Conservation (phyloP, 2,888 invertebrate genomes). For the Lottia scabra region DNA sequence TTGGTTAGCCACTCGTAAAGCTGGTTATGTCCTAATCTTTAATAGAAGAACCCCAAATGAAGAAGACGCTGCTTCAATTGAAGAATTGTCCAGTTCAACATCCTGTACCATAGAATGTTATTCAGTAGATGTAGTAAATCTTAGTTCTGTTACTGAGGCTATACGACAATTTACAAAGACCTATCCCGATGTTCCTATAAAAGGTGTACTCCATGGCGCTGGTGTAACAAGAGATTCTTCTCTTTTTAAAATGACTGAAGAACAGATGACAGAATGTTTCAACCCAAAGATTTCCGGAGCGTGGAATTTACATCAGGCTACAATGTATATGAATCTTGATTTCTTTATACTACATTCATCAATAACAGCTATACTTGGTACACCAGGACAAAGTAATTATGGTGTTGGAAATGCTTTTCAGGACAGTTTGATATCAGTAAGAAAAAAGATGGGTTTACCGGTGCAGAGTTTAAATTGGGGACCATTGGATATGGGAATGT, state of each 20-base stretch:
- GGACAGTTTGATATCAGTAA: constrained; percentile 47
- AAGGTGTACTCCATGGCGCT: constrained; percentile 52
- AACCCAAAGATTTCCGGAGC: constrained; percentile 51
- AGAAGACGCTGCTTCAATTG: constrained; percentile 28
- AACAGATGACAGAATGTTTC: constrained; percentile 33
- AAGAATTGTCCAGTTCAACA: constrained; percentile 19
- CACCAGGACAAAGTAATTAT: constrained; percentile 50
- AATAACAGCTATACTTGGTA: constrained; percentile 48
- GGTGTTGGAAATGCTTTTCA: constrained; percentile 53
- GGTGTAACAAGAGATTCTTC: constrained; percentile 39
- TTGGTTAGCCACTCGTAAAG: constrained; percentile 33
- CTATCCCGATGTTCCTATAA: constrained; percentile 23
- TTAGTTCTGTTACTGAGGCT: constrained; percentile 27
- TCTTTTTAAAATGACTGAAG: constrained; percentile 31
- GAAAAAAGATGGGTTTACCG: constrained; percentile 36
- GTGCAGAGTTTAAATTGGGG: constrained; percentile 57
- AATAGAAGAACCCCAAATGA: constrained; percentile 28
- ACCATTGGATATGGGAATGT: constrained; percentile 46
- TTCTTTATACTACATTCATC: constrained; percentile 55
- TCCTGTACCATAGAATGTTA: constrained; percentile 25
- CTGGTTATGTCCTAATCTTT: constrained; percentile 34
- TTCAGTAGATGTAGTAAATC: constrained; percentile 11
- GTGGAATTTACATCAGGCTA: constrained; percentile 50
- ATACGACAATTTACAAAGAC: constrained; percentile 25
- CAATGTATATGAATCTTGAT: constrained; percentile 39